Percentiles rank a stretch among this genome's conserved stretches.
These are phyloP conservation scores for Rhabdomys pumilio DNA, from an alignment of 2,797 vertebrate species.

Conservation along the genomic window DNA sequence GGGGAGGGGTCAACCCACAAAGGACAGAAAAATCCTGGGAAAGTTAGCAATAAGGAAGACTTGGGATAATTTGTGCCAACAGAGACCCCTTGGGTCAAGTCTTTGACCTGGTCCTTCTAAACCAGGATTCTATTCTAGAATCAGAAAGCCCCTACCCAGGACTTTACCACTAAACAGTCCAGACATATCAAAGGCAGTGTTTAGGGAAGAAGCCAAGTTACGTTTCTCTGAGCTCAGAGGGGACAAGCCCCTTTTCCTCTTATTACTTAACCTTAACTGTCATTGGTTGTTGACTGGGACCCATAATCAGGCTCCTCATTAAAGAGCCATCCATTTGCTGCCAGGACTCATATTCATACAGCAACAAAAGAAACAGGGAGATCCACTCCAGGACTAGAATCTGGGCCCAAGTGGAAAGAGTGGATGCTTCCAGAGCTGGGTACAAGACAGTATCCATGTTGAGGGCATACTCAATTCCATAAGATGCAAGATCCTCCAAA, in stretches of 20 bases:
- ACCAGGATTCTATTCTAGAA: background rate
- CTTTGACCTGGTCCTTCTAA: background rate
- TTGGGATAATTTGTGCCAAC: background rate
- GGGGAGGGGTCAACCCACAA: background rate
- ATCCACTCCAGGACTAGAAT: background rate
- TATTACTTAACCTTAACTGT: background rate
- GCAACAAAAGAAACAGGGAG: background rate
- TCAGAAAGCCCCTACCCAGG: background rate
- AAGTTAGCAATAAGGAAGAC: slow-evolving; percentile 46
- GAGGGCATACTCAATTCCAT: background rate
- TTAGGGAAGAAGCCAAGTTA: background rate
- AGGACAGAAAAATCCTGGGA: slow-evolving; percentile 59
- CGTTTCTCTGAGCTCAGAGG: slow-evolving; percentile 35
- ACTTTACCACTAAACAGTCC: background rate
- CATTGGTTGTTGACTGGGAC: background rate
- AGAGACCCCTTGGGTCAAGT: background rate
- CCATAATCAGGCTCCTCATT: slow-evolving; percentile 8
- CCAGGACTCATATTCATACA: background rate
- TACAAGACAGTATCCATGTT: background rate
- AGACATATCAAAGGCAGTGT: background rate
- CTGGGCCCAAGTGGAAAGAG: background rate
- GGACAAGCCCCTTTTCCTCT: slow-evolving; percentile 13
- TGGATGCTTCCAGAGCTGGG: background rate
- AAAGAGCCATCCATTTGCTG: slow-evolving; percentile 21
- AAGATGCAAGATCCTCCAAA: background rate